Base-by-base conservation (phyloP, 2,888 invertebrate genomes). In the Phlogophora meticulosa region DNA sequence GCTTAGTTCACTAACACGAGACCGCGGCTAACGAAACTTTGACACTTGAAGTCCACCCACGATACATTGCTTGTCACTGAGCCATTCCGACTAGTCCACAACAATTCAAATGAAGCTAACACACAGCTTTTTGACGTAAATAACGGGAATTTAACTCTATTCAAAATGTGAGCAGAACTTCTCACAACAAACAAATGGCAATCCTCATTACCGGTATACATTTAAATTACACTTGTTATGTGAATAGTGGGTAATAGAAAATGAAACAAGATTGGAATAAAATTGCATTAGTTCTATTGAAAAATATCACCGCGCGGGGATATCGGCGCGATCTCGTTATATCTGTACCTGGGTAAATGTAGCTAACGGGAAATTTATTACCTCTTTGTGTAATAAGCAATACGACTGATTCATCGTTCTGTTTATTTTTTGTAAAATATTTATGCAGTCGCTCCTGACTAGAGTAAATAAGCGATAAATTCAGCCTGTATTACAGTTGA, bases 31-130 rank as follows among this genome's bases (percentile, higher is more conserved):
- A 85, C 84, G 71, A 86, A 91, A 93, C 87, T 93, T 93, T 92
- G 92, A 90, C 91, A 92, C 88, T 91, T 88, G 81, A 79, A 87
- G 87, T 87, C 85, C 82, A 85, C 83, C 81, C 80, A 80, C 87
- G 84, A 90, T 90, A 91, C 87, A 88, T 88, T 84, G 85, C 86
- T 81, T 87, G 85, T 85, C 86, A 85, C 81, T 84, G 77, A 81
- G 82, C 45, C 59, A 71, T 78, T 80, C 67, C 60, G 49, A 80
- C 51, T 58, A 48, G 52, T 70, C 62, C 32, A 56, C 67, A 78
- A 80, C 75, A 74, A 70, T 77, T 56, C 55, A 67, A 69, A 67
- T 77, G 51, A 72, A 72, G 42, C 43, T 38, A 62, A 36, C 20
- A 53, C 28, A 32, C 20, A 32, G 51, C 42, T 72, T 45, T 45